Evolutionary conservation across 2,113 vertebrate genomes (phyloP), one percentile per base, ranked within the genome.

Genomic region (Xerus inauris): DNA sequence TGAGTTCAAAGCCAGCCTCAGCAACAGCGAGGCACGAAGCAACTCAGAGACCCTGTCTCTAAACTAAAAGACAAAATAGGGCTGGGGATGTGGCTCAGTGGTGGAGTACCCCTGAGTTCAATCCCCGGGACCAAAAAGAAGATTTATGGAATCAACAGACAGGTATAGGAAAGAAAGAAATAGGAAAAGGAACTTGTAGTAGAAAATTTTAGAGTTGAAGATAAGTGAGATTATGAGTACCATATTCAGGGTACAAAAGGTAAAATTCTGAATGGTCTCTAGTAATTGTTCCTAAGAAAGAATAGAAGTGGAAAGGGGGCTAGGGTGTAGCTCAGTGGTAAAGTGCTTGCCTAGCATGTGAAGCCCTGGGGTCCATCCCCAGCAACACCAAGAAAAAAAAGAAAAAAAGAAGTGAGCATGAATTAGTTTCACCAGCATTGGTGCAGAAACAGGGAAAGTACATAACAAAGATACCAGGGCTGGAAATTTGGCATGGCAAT

Each of bases 111-210:
- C n/a, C n/a, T n/a, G n/a, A n/a, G n/a, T n/a, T n/a, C n/a, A n/a
- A n/a, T n/a, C n/a, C n/a, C n/a, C n/a, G n/a, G n/a, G n/a, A n/a
- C n/a, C n/a, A n/a, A 47, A 47, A 47, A 47, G 9, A 47, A 47
- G 9, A 47, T 57, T 87, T 77, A 40, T 49, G 42, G 24, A 49
- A 75, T 54, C 38, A 22, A 57, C 69, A 75, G 22, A 51, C 12
- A 95, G n/a, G 30, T 6, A 51, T 24, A 93, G 32, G 57, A 49
- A 87, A 80, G 72, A 67, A 94, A 96, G 62, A n/a, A 92, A 76
- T 35, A 30, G 11, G 28, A 62, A 57, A 96, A 80, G 40, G 65
- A 81, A 86, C 1, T 24, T 40, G 1, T 30, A 65, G 6, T 32
- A 12, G 79, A 89, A 89, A 80, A 38, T 26, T 40, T 45, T 59